Evolutionary conservation across 2,113 vertebrate genomes (phyloP).

Genomic region (Asarcornis scutulata): DNA sequence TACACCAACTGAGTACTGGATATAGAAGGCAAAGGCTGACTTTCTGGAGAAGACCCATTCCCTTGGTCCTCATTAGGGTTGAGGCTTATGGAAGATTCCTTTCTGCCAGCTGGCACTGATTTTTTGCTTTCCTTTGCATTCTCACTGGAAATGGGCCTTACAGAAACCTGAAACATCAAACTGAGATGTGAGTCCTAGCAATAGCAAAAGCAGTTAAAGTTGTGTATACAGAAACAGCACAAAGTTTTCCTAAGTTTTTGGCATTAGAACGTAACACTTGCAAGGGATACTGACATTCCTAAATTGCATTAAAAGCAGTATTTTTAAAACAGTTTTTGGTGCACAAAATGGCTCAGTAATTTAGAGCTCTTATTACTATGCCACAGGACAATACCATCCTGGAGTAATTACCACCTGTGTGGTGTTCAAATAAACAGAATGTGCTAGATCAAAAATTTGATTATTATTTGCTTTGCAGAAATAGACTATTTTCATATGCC

Average conservation of each 20-base stretch:
- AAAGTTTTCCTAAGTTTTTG: not conserved
- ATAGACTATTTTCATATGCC: not conserved
- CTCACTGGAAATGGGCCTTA: conserved; percentile 78
- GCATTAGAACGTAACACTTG: not conserved
- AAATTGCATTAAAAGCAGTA: not conserved
- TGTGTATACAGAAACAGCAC: not conserved
- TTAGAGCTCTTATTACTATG: not conserved
- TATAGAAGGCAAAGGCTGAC: conserved; percentile 61
- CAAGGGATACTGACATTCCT: not conserved
- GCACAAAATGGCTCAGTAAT: not conserved
- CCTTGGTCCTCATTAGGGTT: conserved; percentile 82
- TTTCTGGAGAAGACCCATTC: conserved; percentile 72
- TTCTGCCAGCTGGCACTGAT: conserved; percentile 69
- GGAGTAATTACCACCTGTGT: not conserved
- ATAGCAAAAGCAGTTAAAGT: not conserved
- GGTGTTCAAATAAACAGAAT: not conserved
- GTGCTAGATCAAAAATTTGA: not conserved
- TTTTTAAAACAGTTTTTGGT: not conserved
- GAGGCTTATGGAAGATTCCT: conserved; percentile 80
- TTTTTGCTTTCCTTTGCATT: conserved; percentile 82
- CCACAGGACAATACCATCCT: not conserved
- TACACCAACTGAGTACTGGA: conserved; percentile 85
- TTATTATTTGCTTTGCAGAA: not conserved
- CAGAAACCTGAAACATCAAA: conserved; percentile 79
- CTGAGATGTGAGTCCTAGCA: not conserved